Conservation (phyloP, 1,140 invertebrate genomes). For the Yoshiicerus persimilis region DNA sequence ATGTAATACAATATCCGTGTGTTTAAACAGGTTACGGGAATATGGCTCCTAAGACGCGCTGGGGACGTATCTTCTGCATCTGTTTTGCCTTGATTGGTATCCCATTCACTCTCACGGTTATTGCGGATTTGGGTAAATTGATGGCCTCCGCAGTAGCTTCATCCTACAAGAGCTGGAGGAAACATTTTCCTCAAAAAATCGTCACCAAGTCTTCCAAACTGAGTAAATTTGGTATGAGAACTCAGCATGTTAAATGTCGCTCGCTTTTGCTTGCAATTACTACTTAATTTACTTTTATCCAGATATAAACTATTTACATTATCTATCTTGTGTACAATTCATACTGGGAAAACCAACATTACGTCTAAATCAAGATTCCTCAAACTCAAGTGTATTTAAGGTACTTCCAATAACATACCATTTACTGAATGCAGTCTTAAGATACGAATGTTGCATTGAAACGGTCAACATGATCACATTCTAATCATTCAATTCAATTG, state of each 20-base stretch:
- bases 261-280: slow-evolving; percentile 1
- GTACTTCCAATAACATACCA: too few relatives aligned
- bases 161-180: slow-evolving; percentile 45
- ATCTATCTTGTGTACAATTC: not conserved
- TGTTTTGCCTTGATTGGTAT: slow-evolving; percentile 84
- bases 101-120: slow-evolving; percentile 87
- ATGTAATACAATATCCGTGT: not conserved
- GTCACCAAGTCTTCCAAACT: slow-evolving; percentile 41
- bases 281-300: not conserved
- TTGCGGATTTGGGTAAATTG: slow-evolving; percentile 85
- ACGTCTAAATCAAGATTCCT: not conserved
- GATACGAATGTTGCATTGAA: too few relatives aligned
- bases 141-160: slow-evolving; percentile 73
- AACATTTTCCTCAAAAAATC: slow-evolving; percentile 41
- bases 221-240: slow-evolving; percentile 41
- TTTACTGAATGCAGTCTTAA: too few relatives aligned
- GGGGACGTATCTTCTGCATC: slow-evolving; percentile 86
- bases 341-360: not conserved
- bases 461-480: too few relatives aligned
- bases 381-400: not conserved
- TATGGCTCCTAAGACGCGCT: slow-evolving; percentile 82
- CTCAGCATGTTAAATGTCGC: slow-evolving; percentile 27
- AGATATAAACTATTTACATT: not conserved
- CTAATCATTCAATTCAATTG: too few relatives aligned
- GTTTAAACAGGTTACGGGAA: slow-evolving; percentile 83